These are phyloP conservation scores for Porphyrio hochstetteri DNA, from an alignment of 2,113 vertebrate species.

Conservation along the genomic window DNA sequence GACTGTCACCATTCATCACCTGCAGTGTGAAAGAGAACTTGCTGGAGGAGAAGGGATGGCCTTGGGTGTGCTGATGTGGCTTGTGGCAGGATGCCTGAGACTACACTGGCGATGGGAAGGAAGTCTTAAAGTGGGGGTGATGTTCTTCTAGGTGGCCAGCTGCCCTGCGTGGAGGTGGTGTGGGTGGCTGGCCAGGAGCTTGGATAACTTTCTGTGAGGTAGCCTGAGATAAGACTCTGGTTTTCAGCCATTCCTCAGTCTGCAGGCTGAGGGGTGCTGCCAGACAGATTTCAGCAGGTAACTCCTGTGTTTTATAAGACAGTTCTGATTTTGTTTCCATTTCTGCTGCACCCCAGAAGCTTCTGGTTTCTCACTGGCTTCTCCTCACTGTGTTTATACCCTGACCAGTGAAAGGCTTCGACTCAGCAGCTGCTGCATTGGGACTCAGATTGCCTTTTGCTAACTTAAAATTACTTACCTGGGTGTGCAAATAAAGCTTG, in stretches of 20 bases:
- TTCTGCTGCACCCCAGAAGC: neutral
- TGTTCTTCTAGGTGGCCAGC: rapidly evolving
- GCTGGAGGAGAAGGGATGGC: neutral
- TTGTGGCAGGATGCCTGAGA: neutral
- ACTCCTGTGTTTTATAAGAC: neutral
- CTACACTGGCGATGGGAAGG: neutral
- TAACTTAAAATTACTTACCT: neutral
- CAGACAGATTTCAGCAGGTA: neutral
- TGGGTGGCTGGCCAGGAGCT: neutral
- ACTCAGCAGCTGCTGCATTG: neutral
- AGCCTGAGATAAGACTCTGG: neutral
- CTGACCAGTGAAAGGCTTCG: neutral
- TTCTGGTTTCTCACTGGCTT: neutral
- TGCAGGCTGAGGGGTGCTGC: neutral
- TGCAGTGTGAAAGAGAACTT: neutral
- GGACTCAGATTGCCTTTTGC: neutral
- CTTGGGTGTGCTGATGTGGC: neutral
- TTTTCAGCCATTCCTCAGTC: neutral
- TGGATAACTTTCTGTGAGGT: neutral
- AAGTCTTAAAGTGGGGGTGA: neutral
- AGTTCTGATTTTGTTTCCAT: neutral
- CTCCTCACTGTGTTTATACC: neutral
- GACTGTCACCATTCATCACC: neutral
- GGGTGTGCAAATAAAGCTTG: neutral
- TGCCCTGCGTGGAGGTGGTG: rapidly evolving